Evolutionary conservation across 2,888 invertebrate genomes (phyloP).

Genomic region (Ceriagrion tenellum): DNA sequence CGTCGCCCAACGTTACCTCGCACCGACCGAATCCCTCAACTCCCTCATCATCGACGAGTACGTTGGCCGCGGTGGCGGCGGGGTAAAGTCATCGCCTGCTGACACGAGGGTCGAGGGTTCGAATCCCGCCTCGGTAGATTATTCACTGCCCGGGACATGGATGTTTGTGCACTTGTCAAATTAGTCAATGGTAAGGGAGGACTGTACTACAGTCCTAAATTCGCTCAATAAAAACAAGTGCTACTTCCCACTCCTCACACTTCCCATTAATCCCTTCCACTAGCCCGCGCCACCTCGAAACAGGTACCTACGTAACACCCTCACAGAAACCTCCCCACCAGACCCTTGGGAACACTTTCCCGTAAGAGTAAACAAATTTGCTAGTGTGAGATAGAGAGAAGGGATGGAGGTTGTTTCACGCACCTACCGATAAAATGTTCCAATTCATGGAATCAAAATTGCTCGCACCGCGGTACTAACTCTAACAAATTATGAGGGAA

Average conservation of each 20-base stretch:
- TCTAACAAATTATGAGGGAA: neutral
- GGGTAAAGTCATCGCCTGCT: no score
- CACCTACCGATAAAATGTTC: neutral
- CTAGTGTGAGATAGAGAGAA: neutral
- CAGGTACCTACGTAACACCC: neutral
- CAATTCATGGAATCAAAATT: neutral
- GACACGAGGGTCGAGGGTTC: no score
- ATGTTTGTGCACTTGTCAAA: no score
- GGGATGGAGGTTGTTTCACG: neutral
- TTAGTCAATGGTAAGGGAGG: no score
- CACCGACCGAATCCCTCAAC: neutral
- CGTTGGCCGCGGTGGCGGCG: no score
- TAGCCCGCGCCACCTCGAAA: neutral
- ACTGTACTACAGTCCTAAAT: no score
- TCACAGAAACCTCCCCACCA: neutral
- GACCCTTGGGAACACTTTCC: neutral
- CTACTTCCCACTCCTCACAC: neutral
- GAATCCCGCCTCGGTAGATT: no score
- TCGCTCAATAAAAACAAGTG: no score
- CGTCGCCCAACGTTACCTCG: neutral
- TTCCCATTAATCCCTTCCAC: neutral
- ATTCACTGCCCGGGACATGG: no score
- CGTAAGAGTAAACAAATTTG: slow-evolving; percentile 10
- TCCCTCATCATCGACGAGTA: neutral
- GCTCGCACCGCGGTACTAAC: neutral